phyloP scores from a whole-genome alignment of 2,888 invertebrate genomes.

The Ormyrus pomaceus region DNA sequence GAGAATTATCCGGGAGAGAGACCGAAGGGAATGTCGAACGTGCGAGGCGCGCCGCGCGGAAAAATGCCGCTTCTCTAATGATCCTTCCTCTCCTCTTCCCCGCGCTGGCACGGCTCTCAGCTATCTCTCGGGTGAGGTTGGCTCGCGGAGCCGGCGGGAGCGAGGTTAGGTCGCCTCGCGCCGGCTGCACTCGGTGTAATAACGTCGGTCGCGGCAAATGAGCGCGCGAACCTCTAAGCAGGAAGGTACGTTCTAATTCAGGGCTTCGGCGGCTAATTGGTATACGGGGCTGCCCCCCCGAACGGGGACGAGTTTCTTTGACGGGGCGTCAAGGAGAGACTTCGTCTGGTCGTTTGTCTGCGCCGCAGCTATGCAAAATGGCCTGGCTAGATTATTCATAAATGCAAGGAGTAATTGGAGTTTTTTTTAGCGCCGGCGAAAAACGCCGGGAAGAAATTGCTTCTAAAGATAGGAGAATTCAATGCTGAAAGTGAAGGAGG shows the following conservation, averaged over 20 bases:
- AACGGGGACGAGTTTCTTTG: no score
- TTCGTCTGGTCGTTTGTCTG: no score
- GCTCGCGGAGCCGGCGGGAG: background rate
- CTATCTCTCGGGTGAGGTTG: background rate
- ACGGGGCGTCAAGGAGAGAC: no score
- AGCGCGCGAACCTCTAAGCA: slow-evolving; percentile 13
- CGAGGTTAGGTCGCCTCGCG: background rate
- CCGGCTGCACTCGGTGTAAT: background rate
- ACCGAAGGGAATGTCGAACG: slow-evolving; percentile 54
- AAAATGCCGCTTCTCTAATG: slow-evolving; percentile 50
- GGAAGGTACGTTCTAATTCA: slow-evolving; percentile 2
- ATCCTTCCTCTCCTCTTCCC: background rate
- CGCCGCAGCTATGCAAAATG: no score
- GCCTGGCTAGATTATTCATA: no score
- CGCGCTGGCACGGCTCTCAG: no score
- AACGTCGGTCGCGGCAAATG: background rate
- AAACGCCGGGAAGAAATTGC: no score
- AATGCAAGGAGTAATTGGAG: no score
- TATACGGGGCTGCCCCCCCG: background rate
- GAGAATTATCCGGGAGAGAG: slow-evolving; percentile 56
- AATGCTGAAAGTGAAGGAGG: no score
- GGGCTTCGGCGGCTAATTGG: slow-evolving; percentile 9
- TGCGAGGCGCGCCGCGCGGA: slow-evolving; percentile 28
- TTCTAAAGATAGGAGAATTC: no score
- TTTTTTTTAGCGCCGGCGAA: no score